Conservation (phyloP, 2,888 invertebrate species). For the Hetaerina titia region DNA sequence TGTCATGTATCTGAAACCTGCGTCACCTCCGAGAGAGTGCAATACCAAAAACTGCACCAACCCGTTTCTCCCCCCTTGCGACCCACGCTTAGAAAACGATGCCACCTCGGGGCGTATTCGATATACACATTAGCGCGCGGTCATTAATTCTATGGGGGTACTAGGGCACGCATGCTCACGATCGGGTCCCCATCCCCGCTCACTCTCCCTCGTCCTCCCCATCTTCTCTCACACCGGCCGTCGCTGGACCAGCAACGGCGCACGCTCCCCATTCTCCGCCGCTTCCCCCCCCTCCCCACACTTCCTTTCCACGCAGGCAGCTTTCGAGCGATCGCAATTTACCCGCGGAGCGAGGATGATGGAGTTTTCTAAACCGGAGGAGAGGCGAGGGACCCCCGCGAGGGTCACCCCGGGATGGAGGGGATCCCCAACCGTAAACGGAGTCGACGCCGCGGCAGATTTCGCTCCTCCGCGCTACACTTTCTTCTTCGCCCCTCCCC, state of each 20-base stretch:
- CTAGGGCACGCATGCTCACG: background rate
- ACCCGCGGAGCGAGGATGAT: background rate
- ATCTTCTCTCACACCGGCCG: background rate
- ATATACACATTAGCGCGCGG: background rate
- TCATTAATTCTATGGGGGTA: background rate
- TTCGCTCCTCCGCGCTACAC: background rate
- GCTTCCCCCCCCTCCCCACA: background rate
- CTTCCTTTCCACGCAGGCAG: background rate
- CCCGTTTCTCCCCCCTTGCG: background rate
- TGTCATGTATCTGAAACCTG: background rate
- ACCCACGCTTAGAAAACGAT: background rate
- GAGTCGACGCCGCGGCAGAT: background rate
- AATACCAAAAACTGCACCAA: background rate
- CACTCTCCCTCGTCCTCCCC: background rate
- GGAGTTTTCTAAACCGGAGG: background rate
- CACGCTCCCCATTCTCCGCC: background rate
- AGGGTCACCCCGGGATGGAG: background rate
- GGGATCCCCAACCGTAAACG: background rate
- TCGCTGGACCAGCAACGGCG: too few species aligned
- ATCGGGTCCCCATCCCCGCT: background rate
- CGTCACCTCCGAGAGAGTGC: background rate
- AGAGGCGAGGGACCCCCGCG: background rate
- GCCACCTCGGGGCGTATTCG: background rate
- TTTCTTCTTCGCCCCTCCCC: background rate
- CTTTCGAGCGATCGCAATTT: slow-evolving; percentile 22